Conservation (phyloP, 2,888 invertebrate species). For the Drosophila mayaguana region DNA sequence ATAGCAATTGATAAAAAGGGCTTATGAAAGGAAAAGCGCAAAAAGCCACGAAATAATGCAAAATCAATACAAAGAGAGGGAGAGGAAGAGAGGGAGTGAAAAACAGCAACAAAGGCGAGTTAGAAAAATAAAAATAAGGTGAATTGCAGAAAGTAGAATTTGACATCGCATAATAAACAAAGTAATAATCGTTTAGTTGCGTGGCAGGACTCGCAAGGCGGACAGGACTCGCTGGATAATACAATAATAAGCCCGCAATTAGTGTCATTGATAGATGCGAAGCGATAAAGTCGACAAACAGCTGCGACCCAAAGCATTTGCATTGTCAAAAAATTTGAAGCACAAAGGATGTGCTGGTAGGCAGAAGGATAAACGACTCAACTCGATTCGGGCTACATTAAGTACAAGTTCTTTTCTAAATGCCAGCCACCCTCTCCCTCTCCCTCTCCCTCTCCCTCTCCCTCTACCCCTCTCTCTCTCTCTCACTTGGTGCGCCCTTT, state of each 20-base stretch:
- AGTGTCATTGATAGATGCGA: conserved; percentile 66
- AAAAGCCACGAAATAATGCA: conserved; percentile 35
- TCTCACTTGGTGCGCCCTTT: neutral
- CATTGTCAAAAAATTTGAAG: conserved; percentile 43
- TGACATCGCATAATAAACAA: conserved; percentile 25
- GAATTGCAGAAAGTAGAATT: conserved; percentile 27
- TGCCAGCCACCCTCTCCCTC: neutral
- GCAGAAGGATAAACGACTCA: conserved; percentile 35
- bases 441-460: neutral
- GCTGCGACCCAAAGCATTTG: conserved; percentile 31
- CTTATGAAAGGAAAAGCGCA: conserved; percentile 1
- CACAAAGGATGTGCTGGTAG: conserved; percentile 24
- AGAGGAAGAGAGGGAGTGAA: neutral
- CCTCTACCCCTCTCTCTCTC: neutral
- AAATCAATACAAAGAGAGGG: conserved; percentile 48
- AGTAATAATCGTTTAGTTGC: conserved; percentile 67
- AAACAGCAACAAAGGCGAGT: conserved; percentile 1
- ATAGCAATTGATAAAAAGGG: conserved; percentile 2
- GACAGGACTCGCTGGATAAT: conserved; percentile 27
- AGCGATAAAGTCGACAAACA: conserved; percentile 25
- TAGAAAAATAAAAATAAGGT: neutral
- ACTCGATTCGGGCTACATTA: conserved; percentile 11
- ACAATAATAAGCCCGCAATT: conserved; percentile 71
- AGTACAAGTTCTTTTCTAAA: conserved; percentile 30
- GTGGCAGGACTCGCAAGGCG: conserved; percentile 44